Percentiles rank a stretch among this genome's conserved stretches.
phyloP scores from a whole-genome alignment of 2,888 invertebrate genomes.

The Sacculina carcini region DNA sequence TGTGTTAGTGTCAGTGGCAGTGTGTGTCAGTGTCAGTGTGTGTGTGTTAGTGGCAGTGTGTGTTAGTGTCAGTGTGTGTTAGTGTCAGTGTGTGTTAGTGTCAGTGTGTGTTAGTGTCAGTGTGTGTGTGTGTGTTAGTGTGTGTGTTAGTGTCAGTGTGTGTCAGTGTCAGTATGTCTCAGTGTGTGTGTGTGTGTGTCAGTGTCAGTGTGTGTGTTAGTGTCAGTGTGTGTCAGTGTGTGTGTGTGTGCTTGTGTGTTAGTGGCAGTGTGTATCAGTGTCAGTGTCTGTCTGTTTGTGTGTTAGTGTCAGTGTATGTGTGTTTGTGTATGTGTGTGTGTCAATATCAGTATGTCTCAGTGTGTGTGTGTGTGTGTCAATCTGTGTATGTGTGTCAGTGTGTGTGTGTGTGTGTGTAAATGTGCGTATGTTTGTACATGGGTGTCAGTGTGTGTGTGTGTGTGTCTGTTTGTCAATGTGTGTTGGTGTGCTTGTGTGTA shows the following conservation, averaged over 20 bases:
- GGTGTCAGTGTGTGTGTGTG: background rate
- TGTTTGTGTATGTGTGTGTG: too few species aligned
- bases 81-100: background rate
- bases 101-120: background rate
- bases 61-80: too few species aligned
- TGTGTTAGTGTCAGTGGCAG: background rate
- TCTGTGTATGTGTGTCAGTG: background rate
- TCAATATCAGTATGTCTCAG: too few species aligned
- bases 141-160: too few species aligned
- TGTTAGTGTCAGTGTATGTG: background rate
- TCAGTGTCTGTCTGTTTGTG: background rate
- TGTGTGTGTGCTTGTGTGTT: too few species aligned
- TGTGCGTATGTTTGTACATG: background rate
- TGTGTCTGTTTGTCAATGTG: too few species aligned
- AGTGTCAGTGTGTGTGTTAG: background rate
- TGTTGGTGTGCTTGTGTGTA: background rate
- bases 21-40: background rate
- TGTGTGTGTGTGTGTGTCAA: background rate
- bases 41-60: background rate
- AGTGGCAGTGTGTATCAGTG: too few species aligned
- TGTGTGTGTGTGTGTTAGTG: too few species aligned
- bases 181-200: background rate
- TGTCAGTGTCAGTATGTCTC: background rate
- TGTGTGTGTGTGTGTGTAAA: too few species aligned
- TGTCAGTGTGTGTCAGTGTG: background rate